Percentiles rank a stretch among this genome's conserved stretches.
Conservation (phyloP, 2,113 vertebrate species). For the Symphodus melops region DNA sequence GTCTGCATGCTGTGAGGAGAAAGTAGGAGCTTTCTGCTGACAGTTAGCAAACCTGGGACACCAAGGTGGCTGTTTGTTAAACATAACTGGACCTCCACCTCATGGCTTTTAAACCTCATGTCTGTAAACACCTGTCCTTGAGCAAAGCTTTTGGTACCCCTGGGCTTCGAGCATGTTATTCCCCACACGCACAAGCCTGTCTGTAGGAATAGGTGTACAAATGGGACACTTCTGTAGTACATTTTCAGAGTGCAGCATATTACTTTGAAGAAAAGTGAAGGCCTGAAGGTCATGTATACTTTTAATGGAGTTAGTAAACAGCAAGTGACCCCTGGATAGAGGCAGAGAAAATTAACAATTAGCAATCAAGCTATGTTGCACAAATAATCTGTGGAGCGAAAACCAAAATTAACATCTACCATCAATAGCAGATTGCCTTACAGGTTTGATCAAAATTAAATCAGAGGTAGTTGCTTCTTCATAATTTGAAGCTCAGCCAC, state of each 20-base stretch:
- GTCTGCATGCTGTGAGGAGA: constrained; percentile 15
- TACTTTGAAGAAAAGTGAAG: constrained; percentile 24
- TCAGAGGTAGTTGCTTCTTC: not conserved
- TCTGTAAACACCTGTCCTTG: constrained; percentile 20
- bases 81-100: constrained; percentile 20
- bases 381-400: not conserved
- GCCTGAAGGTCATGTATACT: constrained; percentile 11
- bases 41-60: constrained; percentile 3
- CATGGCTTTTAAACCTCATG: constrained; percentile 31
- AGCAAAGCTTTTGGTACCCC: not conserved
- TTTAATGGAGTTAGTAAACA: constrained; percentile 18
- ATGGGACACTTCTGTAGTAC: not conserved
- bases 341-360: constrained; percentile 25
- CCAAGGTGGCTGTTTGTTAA: constrained; percentile 29
- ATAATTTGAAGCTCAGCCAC: constrained; percentile 18
- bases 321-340: not conserved
- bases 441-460: not conserved
- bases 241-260: constrained; percentile 12
- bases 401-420: constrained; percentile 1
- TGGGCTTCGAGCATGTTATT: constrained; percentile 1
- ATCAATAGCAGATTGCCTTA: not conserved
- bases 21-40: constrained; percentile 19
- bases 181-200: not conserved
- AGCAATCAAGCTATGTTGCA: constrained; percentile 6
- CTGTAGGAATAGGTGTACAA: not conserved